Percentiles rank a stretch among this genome's conserved stretches.
These are phyloP conservation scores for Corythornis vintsioides DNA, from an alignment of 2,113 vertebrate genomes.

Conservation along the genomic window DNA sequence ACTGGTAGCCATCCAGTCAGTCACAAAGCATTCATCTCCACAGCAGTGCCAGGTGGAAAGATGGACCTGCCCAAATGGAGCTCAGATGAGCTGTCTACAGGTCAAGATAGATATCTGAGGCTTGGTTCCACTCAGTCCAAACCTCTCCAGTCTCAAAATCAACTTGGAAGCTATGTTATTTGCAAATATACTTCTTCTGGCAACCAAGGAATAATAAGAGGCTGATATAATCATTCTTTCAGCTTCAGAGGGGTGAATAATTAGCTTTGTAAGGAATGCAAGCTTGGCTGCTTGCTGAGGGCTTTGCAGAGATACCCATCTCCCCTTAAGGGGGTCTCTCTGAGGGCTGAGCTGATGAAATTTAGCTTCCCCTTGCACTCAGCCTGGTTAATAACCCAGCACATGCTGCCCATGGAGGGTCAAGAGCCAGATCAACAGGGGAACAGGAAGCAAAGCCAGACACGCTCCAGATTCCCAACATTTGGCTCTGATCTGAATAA, in stretches of 20 bases:
- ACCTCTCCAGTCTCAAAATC: background rate
- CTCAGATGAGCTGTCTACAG: background rate
- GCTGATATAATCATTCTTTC: background rate
- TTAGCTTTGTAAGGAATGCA: background rate
- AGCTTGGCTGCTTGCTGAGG: background rate
- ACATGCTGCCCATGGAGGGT: background rate
- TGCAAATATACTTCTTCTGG: background rate
- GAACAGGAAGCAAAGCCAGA: background rate
- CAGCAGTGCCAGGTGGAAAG: background rate
- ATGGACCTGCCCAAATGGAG: background rate
- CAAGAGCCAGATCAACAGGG: background rate
- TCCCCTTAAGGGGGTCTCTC: rapidly evolving
- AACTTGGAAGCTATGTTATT: background rate
- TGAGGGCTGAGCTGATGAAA: background rate
- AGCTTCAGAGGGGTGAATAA: background rate
- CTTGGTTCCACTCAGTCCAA: background rate
- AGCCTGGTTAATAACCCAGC: background rate
- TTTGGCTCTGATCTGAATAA: background rate
- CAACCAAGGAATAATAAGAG: background rate
- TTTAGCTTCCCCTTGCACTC: background rate
- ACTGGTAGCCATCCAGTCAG: background rate
- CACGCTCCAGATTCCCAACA: background rate
- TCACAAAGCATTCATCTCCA: too few relatives aligned
- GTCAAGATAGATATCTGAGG: background rate
- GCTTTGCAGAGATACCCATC: background rate